Percentiles rank a stretch among this genome's conserved stretches.
Conservation (phyloP, 2,888 invertebrate species). For the Chelonus formosanus region DNA sequence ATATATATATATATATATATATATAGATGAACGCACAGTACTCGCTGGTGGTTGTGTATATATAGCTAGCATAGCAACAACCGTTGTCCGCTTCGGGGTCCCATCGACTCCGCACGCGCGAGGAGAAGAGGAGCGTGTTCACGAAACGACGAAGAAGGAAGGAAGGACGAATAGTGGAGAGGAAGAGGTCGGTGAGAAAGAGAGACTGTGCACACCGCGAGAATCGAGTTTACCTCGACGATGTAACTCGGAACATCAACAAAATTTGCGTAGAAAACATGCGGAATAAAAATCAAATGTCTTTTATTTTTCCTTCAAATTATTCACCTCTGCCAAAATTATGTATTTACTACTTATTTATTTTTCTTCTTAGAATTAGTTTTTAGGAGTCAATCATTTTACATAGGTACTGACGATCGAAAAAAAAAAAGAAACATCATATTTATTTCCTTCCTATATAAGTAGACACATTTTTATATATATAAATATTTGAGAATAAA, state of each 20-base stretch:
- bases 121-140: constrained; percentile 32
- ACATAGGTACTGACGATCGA: too few relatives aligned
- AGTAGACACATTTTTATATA: too few relatives aligned
- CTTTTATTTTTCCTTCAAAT: constrained; percentile 16
- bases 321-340: constrained; percentile 11
- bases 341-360: not conserved
- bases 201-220: constrained; percentile 32
- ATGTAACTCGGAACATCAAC: constrained; percentile 34
- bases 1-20: constrained; percentile 22
- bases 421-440: too few relatives aligned
- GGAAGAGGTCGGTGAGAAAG: constrained; percentile 21
- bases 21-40: constrained; percentile 16
- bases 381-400: too few relatives aligned
- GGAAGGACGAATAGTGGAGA: constrained; percentile 20
- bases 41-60: constrained; percentile 33
- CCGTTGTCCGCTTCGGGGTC: constrained; percentile 46
- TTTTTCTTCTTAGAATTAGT: too few relatives aligned
- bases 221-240: constrained; percentile 38
- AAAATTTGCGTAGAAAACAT: constrained; percentile 27
- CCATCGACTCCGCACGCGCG: constrained; percentile 45
- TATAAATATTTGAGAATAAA: not conserved
- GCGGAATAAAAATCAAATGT: constrained; percentile 30
- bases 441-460: too few relatives aligned
- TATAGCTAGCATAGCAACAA: constrained; percentile 47
- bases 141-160: constrained; percentile 28